A percentile compares a stretch with the other conserved stretches of the same genome.
phyloP scores from a whole-genome alignment of 1,140 invertebrate species.

The Drosophila carrolli region DNA sequence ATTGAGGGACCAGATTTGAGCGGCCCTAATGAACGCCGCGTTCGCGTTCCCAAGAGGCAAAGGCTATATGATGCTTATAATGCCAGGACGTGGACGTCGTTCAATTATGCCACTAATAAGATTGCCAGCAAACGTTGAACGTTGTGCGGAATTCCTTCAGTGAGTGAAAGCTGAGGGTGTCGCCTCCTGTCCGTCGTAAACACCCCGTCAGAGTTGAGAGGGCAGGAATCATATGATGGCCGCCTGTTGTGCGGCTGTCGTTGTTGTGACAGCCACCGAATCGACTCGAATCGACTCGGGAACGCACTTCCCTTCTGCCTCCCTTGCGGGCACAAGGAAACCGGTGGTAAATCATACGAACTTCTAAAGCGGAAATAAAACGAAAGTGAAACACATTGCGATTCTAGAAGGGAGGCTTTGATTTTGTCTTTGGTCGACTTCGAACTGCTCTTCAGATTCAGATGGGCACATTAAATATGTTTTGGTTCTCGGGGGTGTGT shows the following conservation, averaged over 20 bases:
- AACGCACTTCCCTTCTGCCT: neutral
- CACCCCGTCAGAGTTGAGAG: slow-evolving; percentile 56
- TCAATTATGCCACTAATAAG: slow-evolving; percentile 73
- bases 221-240: slow-evolving; percentile 72
- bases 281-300: slow-evolving; percentile 35
- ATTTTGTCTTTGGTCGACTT: slow-evolving; percentile 21
- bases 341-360: slow-evolving; percentile 47
- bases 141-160: slow-evolving; percentile 64
- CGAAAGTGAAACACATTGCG: slow-evolving; percentile 54
- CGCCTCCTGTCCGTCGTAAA: slow-evolving; percentile 31
- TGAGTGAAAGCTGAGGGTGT: slow-evolving; percentile 52
- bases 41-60: slow-evolving; percentile 46
- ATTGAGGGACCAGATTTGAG: slow-evolving; percentile 61
- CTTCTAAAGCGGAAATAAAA: slow-evolving; percentile 52
- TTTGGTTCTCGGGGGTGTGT: slow-evolving; percentile 3
- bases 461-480: slow-evolving; percentile 2
- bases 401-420: slow-evolving; percentile 32
- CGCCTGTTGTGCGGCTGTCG: slow-evolving; percentile 53
- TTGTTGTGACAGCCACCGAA: slow-evolving; percentile 64
- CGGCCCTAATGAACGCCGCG: slow-evolving; percentile 44
- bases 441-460: slow-evolving; percentile 21
- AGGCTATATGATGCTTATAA: slow-evolving; percentile 52
- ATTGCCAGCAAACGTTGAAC: slow-evolving; percentile 66
- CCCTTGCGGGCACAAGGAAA: slow-evolving; percentile 23
- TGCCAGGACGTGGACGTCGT: slow-evolving; percentile 36